Conservation (phyloP, 2,888 invertebrate genomes). For the Agriopis aurantiaria region DNA sequence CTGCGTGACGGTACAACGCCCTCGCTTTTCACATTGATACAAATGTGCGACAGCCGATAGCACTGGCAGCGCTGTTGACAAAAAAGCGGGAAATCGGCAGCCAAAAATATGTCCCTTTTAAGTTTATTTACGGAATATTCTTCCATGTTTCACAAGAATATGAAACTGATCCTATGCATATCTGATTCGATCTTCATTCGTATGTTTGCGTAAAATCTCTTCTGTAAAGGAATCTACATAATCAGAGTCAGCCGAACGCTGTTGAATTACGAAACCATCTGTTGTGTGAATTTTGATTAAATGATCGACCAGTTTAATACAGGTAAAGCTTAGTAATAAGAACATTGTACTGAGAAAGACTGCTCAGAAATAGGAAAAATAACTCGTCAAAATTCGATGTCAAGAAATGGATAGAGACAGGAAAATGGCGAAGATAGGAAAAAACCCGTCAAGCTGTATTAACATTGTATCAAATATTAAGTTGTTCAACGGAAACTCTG, state of each 20-base stretch:
- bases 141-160: slow-evolving; percentile 71
- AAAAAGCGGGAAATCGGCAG: slow-evolving; percentile 44
- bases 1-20: slow-evolving; percentile 17
- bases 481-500: no score
- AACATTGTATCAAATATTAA: no score
- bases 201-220: slow-evolving; percentile 78
- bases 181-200: slow-evolving; percentile 80
- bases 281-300: slow-evolving; percentile 50
- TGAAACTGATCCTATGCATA: slow-evolving; percentile 80
- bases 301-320: background rate
- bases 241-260: slow-evolving; percentile 77
- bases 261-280: slow-evolving; percentile 69
- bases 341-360: no score
- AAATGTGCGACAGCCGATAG: slow-evolving; percentile 35
- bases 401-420: background rate
- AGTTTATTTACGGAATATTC: slow-evolving; percentile 70
- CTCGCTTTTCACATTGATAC: slow-evolving; percentile 23
- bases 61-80: slow-evolving; percentile 37
- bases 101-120: slow-evolving; percentile 54
- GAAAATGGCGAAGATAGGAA: background rate
- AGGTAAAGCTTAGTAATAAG: background rate
- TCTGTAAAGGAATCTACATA: slow-evolving; percentile 78
- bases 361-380: background rate
- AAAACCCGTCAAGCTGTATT: no score
- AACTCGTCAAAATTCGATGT: background rate